Base-by-base conservation (phyloP, 1,140 invertebrate species). In the Diuraphis noxia region DNA sequence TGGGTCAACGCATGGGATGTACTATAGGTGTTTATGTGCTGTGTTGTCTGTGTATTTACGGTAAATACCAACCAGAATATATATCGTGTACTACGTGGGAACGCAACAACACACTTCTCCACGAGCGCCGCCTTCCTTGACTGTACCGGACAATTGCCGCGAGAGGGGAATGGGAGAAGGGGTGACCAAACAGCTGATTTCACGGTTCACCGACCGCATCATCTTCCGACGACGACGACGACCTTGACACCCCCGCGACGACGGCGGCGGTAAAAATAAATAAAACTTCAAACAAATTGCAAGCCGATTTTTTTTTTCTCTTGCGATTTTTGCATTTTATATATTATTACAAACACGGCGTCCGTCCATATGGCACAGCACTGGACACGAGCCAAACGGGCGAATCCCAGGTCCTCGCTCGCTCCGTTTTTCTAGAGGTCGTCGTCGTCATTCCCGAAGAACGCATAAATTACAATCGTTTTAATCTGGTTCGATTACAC, bases 151-250 rank as follows among this genome's bases (percentile, higher is more conserved):
- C 52, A 46, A 41, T 19, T n/a, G n/a, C 30, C 41, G n/a, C 34
- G 38, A 30, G 34, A 23, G 56, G 21, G 9, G 38, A 19, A 30
- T 9, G 40, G n/a, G 25, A 7, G 63, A 17, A 79, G 40, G 40
- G 49, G 36, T 88, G 87, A 63, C 41, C 52, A 40, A 91, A 91
- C 89, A 91, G 89, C 89, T 91, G 89, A 91, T 46, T 81, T 81
- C 49, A 91, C 89, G 89, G 89, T 91, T 91, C 89, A 52, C 72
- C 46, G 89, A 91, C 89, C 89, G 89, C 36, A 25, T 77, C 63
- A 89, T 90, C 88, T 43, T 88, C 49, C 63, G 30, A 52, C 88
- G 88, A 46, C 77, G n/a, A 79, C 88, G 63, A 34, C 84, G 86
- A 91, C 89, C 89, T 91, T 91, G 89, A 81, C 77, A 81, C 72